Percentiles rank a stretch among this genome's conserved stretches.
Conservation (phyloP, 1,140 invertebrate genomes). For the Papilio machaon region DNA sequence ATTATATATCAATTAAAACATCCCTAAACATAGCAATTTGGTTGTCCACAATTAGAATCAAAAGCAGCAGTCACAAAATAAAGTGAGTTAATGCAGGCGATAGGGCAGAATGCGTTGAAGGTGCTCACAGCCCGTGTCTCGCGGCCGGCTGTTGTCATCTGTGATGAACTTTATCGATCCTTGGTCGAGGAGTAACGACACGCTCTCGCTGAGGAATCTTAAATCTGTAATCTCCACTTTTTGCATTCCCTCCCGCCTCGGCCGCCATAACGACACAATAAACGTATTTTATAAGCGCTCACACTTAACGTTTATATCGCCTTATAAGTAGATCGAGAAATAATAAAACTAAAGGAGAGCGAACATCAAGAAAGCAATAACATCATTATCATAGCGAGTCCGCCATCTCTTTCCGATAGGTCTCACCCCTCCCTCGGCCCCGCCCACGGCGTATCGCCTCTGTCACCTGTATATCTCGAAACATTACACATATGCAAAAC, state of each 20-base stretch:
- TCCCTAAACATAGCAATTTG: not conserved
- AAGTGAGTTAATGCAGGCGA: not conserved
- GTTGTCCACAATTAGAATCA: not conserved
- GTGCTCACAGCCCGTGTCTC: conserved; percentile 40
- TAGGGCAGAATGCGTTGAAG: conserved; percentile 27
- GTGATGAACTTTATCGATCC: conserved; percentile 65
- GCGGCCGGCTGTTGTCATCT: conserved; percentile 51
- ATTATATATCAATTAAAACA: not conserved
- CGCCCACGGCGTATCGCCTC: conserved; percentile 77
- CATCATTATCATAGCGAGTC: conserved; percentile 81
- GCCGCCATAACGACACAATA: conserved; percentile 73
- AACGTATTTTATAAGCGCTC: conserved; percentile 79
- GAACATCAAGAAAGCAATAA: conserved; percentile 81
- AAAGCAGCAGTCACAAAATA: not conserved
- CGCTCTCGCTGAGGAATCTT: conserved; percentile 58
- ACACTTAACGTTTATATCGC: conserved; percentile 80
- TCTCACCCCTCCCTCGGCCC: conserved; percentile 75
- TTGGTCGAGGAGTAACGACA: conserved; percentile 48
- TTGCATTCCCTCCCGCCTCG: conserved; percentile 63
- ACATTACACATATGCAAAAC: conserved; percentile 82
- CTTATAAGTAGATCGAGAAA: conserved; percentile 81
- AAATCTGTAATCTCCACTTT: conserved; percentile 74
- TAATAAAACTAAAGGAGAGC: conserved; percentile 80
- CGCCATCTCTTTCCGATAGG: conserved; percentile 80
- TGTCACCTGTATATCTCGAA: conserved; percentile 81